A percentile compares a stretch with the other conserved stretches of the same genome.
Conservation (phyloP, 2,888 invertebrate species). For the Chalcis sispes region DNA sequence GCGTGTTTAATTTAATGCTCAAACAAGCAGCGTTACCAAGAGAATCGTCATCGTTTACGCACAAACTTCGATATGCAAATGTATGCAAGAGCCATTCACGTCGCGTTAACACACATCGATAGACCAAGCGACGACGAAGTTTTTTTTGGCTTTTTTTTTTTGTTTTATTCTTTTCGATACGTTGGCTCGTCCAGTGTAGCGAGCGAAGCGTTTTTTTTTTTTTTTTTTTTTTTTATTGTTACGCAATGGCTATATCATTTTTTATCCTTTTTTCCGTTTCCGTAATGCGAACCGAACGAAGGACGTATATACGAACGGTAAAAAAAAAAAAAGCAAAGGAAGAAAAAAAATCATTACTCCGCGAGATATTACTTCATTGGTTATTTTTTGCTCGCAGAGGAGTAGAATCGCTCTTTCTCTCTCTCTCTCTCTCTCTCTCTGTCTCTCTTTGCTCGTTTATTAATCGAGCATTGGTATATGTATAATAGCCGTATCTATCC, state of each 20-base stretch:
- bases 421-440: neutral
- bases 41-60: no score
- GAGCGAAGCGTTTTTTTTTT: no score
- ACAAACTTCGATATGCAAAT: no score
- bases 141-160: no score
- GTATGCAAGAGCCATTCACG: no score
- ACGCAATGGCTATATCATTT: neutral
- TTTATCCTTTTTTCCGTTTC: neutral
- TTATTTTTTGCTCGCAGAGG: conserved; percentile 29
- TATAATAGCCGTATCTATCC: conserved; percentile 3
- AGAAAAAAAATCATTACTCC: neutral
- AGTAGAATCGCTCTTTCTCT: neutral
- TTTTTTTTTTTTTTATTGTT: no score
- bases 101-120: no score
- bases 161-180: no score
- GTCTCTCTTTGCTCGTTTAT: neutral
- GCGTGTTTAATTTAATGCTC: no score
- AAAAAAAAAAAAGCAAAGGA: neutral
- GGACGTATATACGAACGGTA: neutral
- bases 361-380: conserved; percentile 19
- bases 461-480: neutral
- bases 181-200: no score
- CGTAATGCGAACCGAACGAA: neutral
- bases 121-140: no score
- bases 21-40: no score